phyloP scores from a whole-genome alignment of 2,113 vertebrate genomes.

The Rhizomys pruinosus region DNA sequence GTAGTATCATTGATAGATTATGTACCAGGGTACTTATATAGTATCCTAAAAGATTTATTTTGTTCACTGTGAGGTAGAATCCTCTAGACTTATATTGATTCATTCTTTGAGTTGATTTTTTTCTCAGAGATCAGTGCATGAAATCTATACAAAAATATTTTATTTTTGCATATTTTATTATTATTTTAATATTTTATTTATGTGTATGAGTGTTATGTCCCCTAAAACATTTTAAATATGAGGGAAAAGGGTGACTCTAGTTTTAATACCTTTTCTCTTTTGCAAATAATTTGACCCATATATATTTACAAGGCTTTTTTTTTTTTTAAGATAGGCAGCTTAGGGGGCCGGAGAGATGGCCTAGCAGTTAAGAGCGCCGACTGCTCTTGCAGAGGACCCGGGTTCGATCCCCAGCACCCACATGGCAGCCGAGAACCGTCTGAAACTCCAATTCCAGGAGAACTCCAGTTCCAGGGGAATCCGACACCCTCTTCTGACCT shows the following conservation, averaged over 20 bases:
- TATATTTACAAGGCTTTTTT: constrained; percentile 19
- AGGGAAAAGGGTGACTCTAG: background rate
- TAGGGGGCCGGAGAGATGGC: too few species aligned
- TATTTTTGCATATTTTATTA: too few species aligned
- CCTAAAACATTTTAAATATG: background rate
- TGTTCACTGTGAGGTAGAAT: constrained; percentile 20
- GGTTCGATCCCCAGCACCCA: too few species aligned
- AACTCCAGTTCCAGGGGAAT: too few species aligned
- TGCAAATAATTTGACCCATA: constrained; percentile 53
- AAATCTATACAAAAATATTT: constrained; percentile 40
- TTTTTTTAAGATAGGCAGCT: background rate
- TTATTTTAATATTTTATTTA: too few species aligned
- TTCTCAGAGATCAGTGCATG: constrained; percentile 24
- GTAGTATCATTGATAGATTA: background rate
- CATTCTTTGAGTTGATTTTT: constrained; percentile 57
- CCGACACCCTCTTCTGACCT: too few species aligned
- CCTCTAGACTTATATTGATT: constrained; percentile 14
- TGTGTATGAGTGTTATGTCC: too few species aligned
- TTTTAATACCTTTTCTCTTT: constrained; percentile 60
- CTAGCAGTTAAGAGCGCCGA: too few species aligned
- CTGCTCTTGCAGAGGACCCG: too few species aligned
- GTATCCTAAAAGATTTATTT: constrained; percentile 43
- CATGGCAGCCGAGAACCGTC: too few species aligned
- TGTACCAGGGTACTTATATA: constrained; percentile 11
- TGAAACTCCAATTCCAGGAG: too few species aligned